Evolutionary conservation across 2,113 vertebrate species (phyloP), one percentile per base, ranked within the genome.

Genomic region (Cariama cristata): DNA sequence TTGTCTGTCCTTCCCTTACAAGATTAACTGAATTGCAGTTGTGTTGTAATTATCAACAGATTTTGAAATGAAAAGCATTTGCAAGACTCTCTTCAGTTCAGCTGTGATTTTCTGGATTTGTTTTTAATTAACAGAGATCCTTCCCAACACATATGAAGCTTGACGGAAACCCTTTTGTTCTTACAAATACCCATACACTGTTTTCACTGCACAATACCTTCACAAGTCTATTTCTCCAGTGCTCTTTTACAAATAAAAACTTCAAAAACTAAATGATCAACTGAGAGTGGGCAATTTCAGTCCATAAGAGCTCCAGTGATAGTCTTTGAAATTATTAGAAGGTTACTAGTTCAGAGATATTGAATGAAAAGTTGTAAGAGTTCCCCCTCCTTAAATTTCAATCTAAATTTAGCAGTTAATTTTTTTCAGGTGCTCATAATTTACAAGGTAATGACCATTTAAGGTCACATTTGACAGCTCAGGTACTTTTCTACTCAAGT

Each of bases 121-220:
- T 88, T 94, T 95, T 94, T 87, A 91, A 92, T 93, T 88, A 96
- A 44, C 53, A 68, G 20, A 63, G 30, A 73, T 79, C n/a, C 72
- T 94, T 87, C 56, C 44, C 45, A 75, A 87, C 47, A 66, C 42
- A 32, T 86, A 76, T 7, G 49, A 96, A 73, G 7, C 62, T 87
- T 47, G 59, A 87, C 3, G 6, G 63, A 93, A 90, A 79, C 49
- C 0, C 55, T 88, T 96, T 88, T 81, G 26, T 86, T 95, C 30
- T 60, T 67, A 60, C 27, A 83, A 79, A 53, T 79, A 71, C 20
- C 3, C 62, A 30, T 74, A 35, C 6, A 6, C 9, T 30, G 2
- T 7, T 95, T 90, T 82, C 50, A 38, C 33, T 14, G 7, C 9
- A 58, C 9, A 35, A 28, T 83, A 47, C 33, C 27, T 88, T 93